Percentiles rank a stretch among this genome's conserved stretches.
phyloP scores from a whole-genome alignment of 2,113 vertebrate species.

The Fulmarus glacialis region DNA sequence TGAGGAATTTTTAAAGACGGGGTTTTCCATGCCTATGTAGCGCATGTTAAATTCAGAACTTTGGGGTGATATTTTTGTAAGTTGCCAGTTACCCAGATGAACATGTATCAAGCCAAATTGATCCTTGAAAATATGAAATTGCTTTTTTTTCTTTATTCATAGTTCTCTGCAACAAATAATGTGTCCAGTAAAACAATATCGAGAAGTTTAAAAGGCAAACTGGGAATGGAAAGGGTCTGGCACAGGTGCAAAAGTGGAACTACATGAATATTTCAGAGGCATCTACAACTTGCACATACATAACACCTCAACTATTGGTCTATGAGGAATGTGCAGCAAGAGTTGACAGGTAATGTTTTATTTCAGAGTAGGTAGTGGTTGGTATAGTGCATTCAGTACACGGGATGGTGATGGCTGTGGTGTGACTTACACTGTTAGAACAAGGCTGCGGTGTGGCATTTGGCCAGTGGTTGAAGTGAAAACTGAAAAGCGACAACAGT shows the following conservation, averaged over 20 bases:
- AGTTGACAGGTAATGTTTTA: slow-evolving; percentile 29
- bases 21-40: not conserved
- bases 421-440: slow-evolving; percentile 9
- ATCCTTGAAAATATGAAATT: not conserved
- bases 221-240: not conserved
- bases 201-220: not conserved
- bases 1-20: not conserved
- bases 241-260: not conserved
- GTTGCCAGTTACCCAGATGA: not conserved
- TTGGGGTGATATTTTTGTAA: not conserved
- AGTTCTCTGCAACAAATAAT: not conserved
- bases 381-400: not conserved
- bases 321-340: not conserved
- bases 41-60: not conserved
- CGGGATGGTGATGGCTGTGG: not conserved
- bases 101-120: not conserved
- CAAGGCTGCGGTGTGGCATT: slow-evolving; percentile 26
- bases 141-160: not conserved
- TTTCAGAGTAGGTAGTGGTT: not conserved
- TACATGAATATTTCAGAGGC: not conserved
- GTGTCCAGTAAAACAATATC: not conserved
- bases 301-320: not conserved
- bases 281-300: not conserved
- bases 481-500: slow-evolving; percentile 13
- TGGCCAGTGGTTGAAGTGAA: slow-evolving; percentile 23